phyloP scores from a whole-genome alignment of 2,888 invertebrate species.

The Mellilla xanthometata region DNA sequence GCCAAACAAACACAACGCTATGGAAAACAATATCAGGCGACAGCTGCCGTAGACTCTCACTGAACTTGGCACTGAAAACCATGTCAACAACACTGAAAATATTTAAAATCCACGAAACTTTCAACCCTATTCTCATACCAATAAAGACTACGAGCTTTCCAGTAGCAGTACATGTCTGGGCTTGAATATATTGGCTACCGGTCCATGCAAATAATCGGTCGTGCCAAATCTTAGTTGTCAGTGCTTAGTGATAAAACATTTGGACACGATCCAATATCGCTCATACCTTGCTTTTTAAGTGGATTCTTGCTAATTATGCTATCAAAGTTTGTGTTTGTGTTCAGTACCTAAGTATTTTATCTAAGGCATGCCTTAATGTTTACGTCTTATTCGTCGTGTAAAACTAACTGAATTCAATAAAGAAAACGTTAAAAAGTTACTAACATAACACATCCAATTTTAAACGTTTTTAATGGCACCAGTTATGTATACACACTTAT shows the following conservation, averaged over 20 bases:
- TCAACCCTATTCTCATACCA: conserved; percentile 33
- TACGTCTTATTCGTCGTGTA: too few relatives aligned
- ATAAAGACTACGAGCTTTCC: conserved; percentile 29
- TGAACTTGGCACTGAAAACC: conserved; percentile 42
- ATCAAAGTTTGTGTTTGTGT: background rate
- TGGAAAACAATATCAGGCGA: conserved; percentile 23
- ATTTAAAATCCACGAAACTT: conserved; percentile 8
- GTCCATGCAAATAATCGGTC: conserved; percentile 37
- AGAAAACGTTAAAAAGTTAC: too few relatives aligned
- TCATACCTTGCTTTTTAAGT: conserved; percentile 38
- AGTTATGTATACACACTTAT: too few relatives aligned
- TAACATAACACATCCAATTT: too few relatives aligned
- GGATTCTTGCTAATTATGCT: conserved; percentile 19
- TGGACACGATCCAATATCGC: conserved; percentile 53
- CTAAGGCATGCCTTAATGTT: background rate
- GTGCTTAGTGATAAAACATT: conserved; percentile 51
- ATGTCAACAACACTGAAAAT: background rate
- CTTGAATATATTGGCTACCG: conserved; percentile 40
- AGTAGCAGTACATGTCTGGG: conserved; percentile 25
- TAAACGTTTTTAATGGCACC: too few relatives aligned
- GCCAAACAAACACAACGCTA: conserved; percentile 24
- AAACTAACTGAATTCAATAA: background rate
- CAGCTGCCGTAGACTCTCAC: conserved; percentile 39
- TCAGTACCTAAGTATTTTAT: conserved; percentile 1
- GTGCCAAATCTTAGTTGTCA: conserved; percentile 54